Base-by-base conservation (phyloP, 2,888 invertebrate species). In the Athalia cordata region DNA sequence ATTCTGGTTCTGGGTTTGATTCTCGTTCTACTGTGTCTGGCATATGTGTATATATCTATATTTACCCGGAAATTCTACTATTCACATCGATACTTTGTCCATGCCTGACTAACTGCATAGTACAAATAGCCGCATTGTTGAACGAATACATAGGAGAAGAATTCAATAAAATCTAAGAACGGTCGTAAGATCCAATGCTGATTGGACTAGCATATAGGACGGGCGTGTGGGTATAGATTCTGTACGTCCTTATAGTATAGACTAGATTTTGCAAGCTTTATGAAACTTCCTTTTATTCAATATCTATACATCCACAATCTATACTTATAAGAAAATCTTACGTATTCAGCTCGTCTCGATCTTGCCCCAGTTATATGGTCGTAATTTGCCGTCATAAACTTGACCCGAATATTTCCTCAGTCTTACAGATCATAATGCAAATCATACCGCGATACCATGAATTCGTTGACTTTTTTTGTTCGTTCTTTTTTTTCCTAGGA, bases 131-230 rank as follows among this genome's bases (percentile, higher is more conserved):
- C 11, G 8, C 7, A 57, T 70, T 57, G 55, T 70, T 57, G 59
- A n/a, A 9, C 13, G 47, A 13, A 49, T n/a, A 15, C 4, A 15
- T n/a, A 7, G 11, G 68, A n/a, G 50, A 62, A 62, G 74, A 62
- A 75, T 75, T 75, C 62, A 62, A 75, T 62, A 52, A 62, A 75
- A 50, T n/a, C 67, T 75, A 62, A 75, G 74, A 62, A 50, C 15
- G 62, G 29, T 75, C 74, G 74, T 62, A 62, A 62, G 62, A 62
- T 62, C 15, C 74, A 50, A 75, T 75, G 74, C 74, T 75, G 74
- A 75, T 75, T 75, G 74, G 50, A 49, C 50, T 49, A 45, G 15
- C 43, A 13, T 45, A 52, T 11, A 11, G 52, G 52, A 11, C 11
- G 2, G 3, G 52, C 3, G 52, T 7, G 11, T 49, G 13, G 47